Evolutionary conservation across 2,888 invertebrate species (phyloP).

Genomic region (Gnatocerus cornutus): DNA sequence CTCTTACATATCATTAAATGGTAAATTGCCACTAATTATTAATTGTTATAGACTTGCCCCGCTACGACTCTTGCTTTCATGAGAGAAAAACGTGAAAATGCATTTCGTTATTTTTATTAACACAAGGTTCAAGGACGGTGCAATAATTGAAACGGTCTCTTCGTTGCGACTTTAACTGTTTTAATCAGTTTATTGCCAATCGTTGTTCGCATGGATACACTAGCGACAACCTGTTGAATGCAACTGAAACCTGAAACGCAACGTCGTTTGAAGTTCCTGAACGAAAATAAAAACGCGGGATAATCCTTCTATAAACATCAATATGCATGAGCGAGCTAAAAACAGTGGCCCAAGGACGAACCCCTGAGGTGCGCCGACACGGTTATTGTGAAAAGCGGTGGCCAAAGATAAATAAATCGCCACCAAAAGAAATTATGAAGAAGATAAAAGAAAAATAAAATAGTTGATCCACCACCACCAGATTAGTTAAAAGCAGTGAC

Average conservation of each 20-base stretch:
- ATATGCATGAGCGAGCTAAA: conserved; percentile 14
- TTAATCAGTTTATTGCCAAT: conserved; percentile 37
- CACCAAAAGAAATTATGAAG: too few species aligned
- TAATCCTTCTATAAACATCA: conserved; percentile 27
- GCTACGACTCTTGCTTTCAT: conserved; percentile 15
- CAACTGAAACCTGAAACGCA: conserved; percentile 33
- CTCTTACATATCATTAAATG: conserved; percentile 56
- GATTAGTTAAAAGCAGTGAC: too few species aligned
- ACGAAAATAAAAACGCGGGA: conserved; percentile 20
- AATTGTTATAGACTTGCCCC: conserved; percentile 51
- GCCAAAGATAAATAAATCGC: too few species aligned
- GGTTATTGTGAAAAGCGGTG: neutral
- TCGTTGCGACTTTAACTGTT: conserved; percentile 29
- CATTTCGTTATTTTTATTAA: conserved; percentile 15
- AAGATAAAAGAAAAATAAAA: too few species aligned
- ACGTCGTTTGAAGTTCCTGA: conserved; percentile 26
- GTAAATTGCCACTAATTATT: conserved; percentile 56
- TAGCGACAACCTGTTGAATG: conserved; percentile 37
- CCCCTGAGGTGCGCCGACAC: conserved; percentile 18
- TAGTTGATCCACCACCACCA: too few species aligned
- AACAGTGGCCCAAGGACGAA: conserved; percentile 23
- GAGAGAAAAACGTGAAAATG: conserved; percentile 18
- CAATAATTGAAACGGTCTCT: conserved; percentile 37
- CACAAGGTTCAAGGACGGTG: conserved; percentile 27
- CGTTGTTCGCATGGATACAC: conserved; percentile 24